Conservation (phyloP, 2,113 vertebrate species). For the Loxodonta africana region DNA sequence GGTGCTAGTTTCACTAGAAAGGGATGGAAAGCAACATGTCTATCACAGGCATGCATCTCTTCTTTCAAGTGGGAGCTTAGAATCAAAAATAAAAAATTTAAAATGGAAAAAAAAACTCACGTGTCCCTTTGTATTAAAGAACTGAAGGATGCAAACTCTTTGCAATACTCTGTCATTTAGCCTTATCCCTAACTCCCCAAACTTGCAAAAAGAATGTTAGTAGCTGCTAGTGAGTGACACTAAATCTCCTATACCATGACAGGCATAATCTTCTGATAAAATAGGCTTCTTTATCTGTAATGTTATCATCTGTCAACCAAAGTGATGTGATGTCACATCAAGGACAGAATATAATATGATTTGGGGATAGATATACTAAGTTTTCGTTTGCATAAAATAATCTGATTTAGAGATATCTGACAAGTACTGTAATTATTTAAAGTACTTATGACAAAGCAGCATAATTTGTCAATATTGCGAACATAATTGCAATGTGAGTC, state of each 20-base stretch:
- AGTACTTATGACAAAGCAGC: conserved; percentile 82
- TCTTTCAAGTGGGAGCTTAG: conserved; percentile 70
- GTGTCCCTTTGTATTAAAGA: conserved; percentile 81
- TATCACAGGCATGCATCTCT: conserved; percentile 61
- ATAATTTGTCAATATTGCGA: conserved; percentile 84
- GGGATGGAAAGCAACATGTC: conserved; percentile 72
- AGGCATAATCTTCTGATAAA: conserved; percentile 87
- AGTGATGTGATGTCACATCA: conserved; percentile 81
- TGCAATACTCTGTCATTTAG: conserved; percentile 82
- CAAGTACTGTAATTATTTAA: conserved; percentile 85
- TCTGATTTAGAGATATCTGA: conserved; percentile 81
- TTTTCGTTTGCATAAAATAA: conserved; percentile 81
- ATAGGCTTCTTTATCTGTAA: conserved; percentile 84
- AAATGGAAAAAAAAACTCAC: conserved; percentile 66
- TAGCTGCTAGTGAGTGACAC: conserved; percentile 81
- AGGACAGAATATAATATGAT: conserved; percentile 78
- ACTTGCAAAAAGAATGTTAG: conserved; percentile 78
- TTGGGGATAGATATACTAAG: conserved; percentile 63
- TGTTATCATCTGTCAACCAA: conserved; percentile 83
- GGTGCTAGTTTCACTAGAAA: conserved; percentile 78
- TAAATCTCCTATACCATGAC: conserved; percentile 85
- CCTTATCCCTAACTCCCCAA: conserved; percentile 78
- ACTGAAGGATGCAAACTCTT: conserved; percentile 76
- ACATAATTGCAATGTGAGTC: conserved; percentile 81
- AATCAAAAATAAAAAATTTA: conserved; percentile 75